Evolutionary conservation across 2,888 invertebrate species (phyloP).

Genomic region (Aphelenchoides bicaudatus): DNA sequence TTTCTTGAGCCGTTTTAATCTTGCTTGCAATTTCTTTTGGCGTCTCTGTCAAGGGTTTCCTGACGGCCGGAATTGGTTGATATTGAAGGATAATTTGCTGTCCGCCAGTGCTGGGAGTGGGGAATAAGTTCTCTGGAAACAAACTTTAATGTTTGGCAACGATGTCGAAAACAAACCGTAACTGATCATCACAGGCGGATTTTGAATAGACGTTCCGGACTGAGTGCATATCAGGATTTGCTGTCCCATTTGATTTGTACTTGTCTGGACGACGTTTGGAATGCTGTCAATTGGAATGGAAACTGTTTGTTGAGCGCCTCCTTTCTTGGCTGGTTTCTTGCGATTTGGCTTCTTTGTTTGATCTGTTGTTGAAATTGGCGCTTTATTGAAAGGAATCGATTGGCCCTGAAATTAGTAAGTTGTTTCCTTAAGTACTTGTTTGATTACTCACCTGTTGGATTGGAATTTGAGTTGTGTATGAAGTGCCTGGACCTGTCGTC

Average conservation of each 20-base stretch:
- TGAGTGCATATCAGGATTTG: slow-evolving; percentile 9
- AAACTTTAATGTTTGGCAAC: background rate
- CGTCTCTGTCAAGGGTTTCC: background rate
- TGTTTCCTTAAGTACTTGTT: too few relatives aligned
- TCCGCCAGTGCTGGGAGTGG: background rate
- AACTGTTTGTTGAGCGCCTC: background rate
- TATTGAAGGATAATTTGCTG: slow-evolving; percentile 19
- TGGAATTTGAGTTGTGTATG: too few relatives aligned
- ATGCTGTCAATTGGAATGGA: background rate
- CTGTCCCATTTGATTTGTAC: background rate
- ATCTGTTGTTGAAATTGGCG: too few relatives aligned
- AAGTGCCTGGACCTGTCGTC: too few relatives aligned
- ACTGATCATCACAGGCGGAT: background rate
- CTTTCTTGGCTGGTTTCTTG: slow-evolving; percentile 8
- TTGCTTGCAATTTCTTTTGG: slow-evolving; percentile 7
- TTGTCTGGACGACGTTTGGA: background rate
- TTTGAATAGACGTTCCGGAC: background rate
- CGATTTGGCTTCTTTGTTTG: too few relatives aligned
- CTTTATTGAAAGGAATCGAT: too few relatives aligned
- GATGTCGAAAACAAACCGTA: background rate
- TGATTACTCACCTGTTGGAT: too few relatives aligned
- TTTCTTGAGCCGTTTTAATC: slow-evolving; percentile 10
- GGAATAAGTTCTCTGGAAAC: slow-evolving; percentile 2
- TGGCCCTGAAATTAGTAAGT: too few relatives aligned
- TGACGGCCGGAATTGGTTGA: slow-evolving; percentile 1